A percentile compares a stretch with the other conserved stretches of the same genome.
Evolutionary conservation across 2,113 vertebrate genomes (phyloP).

Genomic region (Labeo rohita): DNA sequence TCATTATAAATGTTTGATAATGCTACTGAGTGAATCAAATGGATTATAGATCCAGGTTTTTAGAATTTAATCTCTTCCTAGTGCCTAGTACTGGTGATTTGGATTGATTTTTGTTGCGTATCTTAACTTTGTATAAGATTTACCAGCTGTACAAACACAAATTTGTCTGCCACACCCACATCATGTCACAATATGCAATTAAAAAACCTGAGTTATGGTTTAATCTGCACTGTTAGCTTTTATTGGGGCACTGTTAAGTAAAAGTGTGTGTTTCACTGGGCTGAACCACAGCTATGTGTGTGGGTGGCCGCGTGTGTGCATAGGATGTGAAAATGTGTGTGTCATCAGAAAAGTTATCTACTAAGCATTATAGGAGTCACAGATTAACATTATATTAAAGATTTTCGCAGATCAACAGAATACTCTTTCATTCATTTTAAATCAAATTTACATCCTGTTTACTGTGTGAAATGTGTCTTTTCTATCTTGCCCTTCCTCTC

Average conservation of each 20-base stretch:
- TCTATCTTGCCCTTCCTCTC: not conserved
- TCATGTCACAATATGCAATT: not conserved
- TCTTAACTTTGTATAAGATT: not conserved
- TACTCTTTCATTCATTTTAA: not conserved
- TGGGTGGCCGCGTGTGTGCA: not conserved
- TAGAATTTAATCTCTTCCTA: not conserved
- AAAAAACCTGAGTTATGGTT: not conserved
- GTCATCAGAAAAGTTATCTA: not conserved
- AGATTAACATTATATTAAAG: not conserved
- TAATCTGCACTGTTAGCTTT: slow-evolving; percentile 22
- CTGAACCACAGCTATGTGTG: not conserved
- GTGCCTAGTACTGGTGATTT: not conserved
- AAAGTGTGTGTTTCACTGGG: slow-evolving; percentile 1
- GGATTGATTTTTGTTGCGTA: not conserved
- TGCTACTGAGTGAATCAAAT: not conserved
- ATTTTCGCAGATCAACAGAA: slow-evolving; percentile 23
- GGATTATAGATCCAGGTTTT: slow-evolving; percentile 15
- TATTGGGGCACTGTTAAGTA: not conserved
- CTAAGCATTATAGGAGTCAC: not conserved
- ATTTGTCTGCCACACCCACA: not conserved
- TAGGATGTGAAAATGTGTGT: not conserved
- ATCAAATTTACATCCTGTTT: not conserved
- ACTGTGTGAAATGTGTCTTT: not conserved
- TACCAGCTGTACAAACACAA: not conserved
- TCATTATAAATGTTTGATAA: not conserved